Evolutionary conservation across 1,140 invertebrate genomes (phyloP), one percentile per base, ranked within the genome.

Genomic region (Pectinophora gossypiella): DNA sequence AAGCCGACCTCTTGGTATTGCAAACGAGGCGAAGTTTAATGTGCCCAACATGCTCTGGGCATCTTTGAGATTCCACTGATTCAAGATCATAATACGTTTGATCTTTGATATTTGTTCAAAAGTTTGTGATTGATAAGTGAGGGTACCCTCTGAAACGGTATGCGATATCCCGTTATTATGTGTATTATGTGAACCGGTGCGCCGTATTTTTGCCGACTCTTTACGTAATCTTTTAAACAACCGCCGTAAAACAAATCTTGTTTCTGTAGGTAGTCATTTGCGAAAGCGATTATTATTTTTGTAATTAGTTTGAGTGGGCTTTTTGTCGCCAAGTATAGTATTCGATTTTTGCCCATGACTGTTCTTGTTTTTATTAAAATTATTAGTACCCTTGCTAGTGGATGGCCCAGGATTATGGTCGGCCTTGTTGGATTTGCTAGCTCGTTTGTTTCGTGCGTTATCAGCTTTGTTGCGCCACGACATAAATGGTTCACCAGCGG

Each of bases 131-230:
- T 49, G 3, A 50, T 60, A 16, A 72, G 16, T 5, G 6, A 7
- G 27, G 65, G 60, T 40, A 48, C 61, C 16, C 22, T 48, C 21
- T 20, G 19, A 23, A 71, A 47, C 19, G 61, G 59, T 42, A 71
- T 61, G 19, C 51, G 47, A 19, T 32, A 20, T 23, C 59, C 62
- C 36, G 56, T 51, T 13, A 65, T 56, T 5, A 68, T 50, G 15
- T 52, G 48, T 20, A 72, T 38, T 18, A 72, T 50, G 15, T 48
- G 20, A 6, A 46, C 15, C 16, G 61, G 48, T 20, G 61, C 61
- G 42, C 51, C 50, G 6, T 52, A 23, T 7, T 51, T 36, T 19
- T 15, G 48, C 55, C 66, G 60, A 20, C 27, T 57, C 1, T 54
- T 46, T 23, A 50, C 23, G 46, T 60, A 65, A 5, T 47, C 9